Evolutionary conservation across 2,888 invertebrate genomes (phyloP).

Genomic region (Tiliacea aurago): DNA sequence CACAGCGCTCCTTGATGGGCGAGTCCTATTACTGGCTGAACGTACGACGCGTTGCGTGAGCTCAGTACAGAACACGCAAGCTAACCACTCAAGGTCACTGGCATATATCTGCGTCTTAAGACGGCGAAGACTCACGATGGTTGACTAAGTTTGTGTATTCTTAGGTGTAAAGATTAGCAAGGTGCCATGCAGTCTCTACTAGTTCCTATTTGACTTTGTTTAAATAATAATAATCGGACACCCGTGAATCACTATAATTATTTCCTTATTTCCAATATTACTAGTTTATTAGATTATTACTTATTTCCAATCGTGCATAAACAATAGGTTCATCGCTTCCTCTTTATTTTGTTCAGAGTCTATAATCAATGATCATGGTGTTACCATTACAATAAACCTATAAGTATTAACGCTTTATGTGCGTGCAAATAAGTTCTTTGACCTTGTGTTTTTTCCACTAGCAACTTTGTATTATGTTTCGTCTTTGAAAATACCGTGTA

Average conservation of each 20-base stretch:
- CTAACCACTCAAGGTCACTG: too few species aligned
- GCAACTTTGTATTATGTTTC: constrained; percentile 39
- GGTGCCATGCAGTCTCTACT: constrained; percentile 5
- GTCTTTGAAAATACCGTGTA: constrained; percentile 39
- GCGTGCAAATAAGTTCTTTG: constrained; percentile 64
- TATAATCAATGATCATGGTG: constrained; percentile 41
- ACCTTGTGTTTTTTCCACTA: constrained; percentile 57
- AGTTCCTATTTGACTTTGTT: neutral
- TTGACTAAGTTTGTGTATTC: neutral
- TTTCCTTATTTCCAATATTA: constrained; percentile 31
- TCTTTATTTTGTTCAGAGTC: constrained; percentile 18
- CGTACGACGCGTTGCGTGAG: too few species aligned
- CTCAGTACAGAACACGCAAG: too few species aligned
- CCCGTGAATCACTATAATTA: neutral
- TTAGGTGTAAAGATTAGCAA: neutral
- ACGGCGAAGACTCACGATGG: neutral
- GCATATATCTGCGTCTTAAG: too few species aligned
- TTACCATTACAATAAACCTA: constrained; percentile 40
- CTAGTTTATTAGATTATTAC: constrained; percentile 20
- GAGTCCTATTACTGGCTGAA: too few species aligned
- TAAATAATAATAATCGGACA: neutral
- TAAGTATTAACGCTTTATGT: constrained; percentile 28
- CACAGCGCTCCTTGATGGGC: too few species aligned
- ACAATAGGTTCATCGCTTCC: constrained; percentile 48
- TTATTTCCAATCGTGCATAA: constrained; percentile 36